These are phyloP conservation scores for Takifugu bimaculatus DNA, from an alignment of 2,113 vertebrate species.

Conservation along the genomic window DNA sequence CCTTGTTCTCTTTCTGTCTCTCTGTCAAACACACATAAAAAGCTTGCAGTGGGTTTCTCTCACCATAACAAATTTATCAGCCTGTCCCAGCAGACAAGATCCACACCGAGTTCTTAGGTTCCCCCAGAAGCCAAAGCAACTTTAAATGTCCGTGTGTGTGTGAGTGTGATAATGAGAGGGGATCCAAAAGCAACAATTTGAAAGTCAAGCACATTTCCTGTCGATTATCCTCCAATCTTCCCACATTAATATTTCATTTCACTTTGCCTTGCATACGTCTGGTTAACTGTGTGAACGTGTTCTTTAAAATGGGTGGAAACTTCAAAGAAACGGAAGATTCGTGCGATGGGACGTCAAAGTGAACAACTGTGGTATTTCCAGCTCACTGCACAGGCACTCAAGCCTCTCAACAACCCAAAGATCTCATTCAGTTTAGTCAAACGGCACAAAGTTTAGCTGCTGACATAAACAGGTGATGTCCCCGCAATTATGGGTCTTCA, in stretches of 20 bases:
- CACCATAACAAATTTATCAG: slow-evolving; percentile 50
- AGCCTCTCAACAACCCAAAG: slow-evolving; percentile 27
- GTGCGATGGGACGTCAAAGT: slow-evolving; percentile 29
- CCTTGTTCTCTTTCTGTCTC: slow-evolving; percentile 27
- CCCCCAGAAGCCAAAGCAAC: slow-evolving; percentile 30
- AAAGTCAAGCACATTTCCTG: slow-evolving; percentile 49
- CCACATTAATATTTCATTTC: slow-evolving; percentile 33
- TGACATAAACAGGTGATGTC: slow-evolving; percentile 36
- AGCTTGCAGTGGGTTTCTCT: slow-evolving; percentile 43
- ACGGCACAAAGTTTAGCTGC: slow-evolving; percentile 42
- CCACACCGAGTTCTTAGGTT: slow-evolving; percentile 31
- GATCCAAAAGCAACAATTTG: slow-evolving; percentile 18
- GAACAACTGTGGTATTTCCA: slow-evolving; percentile 38
- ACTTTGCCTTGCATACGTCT: not conserved
- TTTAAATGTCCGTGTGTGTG: not conserved
- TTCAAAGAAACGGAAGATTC: slow-evolving; percentile 36
- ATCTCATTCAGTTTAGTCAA: slow-evolving; percentile 37
- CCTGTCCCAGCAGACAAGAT: slow-evolving; percentile 37
- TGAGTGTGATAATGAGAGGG: slow-evolving; percentile 11
- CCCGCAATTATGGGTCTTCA: slow-evolving; percentile 22
- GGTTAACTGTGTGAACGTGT: slow-evolving; percentile 18
- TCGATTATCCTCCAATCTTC: slow-evolving; percentile 28
- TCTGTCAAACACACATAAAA: slow-evolving; percentile 18
- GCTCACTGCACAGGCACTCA: slow-evolving; percentile 30
- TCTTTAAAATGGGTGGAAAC: slow-evolving; percentile 44